phyloP scores from a whole-genome alignment of 2,888 invertebrate species.

The Eupsilia transversa region DNA sequence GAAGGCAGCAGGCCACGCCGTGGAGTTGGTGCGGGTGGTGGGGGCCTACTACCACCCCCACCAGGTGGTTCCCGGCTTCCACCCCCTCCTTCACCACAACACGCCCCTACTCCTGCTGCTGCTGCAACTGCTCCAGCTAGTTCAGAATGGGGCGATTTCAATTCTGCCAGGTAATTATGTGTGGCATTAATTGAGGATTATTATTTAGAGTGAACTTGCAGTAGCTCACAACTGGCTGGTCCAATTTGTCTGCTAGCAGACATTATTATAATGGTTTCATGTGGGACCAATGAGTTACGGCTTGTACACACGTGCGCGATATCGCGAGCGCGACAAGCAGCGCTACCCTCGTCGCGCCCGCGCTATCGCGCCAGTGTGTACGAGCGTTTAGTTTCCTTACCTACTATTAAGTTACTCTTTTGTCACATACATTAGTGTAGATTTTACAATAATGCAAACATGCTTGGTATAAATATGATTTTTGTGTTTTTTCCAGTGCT shows the following conservation, averaged over 20 bases:
- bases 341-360: too few relatives aligned
- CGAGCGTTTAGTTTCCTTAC: background rate
- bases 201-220: background rate
- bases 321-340: too few relatives aligned
- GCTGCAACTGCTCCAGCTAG: slow-evolving; percentile 83
- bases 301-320: too few relatives aligned
- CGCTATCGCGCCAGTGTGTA: too few relatives aligned
- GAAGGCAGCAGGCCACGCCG: slow-evolving; percentile 93
- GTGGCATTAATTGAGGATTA: background rate
- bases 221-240: background rate
- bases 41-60: slow-evolving; percentile 95
- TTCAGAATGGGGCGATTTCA: slow-evolving; percentile 95
- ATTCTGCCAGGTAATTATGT: slow-evolving; percentile 91
- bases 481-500: slow-evolving; percentile 73
- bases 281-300: background rate
- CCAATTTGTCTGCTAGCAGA: background rate
- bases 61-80: slow-evolving; percentile 93
- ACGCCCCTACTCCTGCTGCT: slow-evolving; percentile 91
- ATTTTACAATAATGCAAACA: slow-evolving; percentile 1
- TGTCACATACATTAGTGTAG: background rate
- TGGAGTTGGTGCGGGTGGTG: slow-evolving; percentile 85
- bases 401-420: background rate
- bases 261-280: background rate
- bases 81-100: slow-evolving; percentile 94
- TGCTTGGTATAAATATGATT: slow-evolving; percentile 8